Evolutionary conservation across 2,888 invertebrate species (phyloP).

Genomic region (Euproctis similis): DNA sequence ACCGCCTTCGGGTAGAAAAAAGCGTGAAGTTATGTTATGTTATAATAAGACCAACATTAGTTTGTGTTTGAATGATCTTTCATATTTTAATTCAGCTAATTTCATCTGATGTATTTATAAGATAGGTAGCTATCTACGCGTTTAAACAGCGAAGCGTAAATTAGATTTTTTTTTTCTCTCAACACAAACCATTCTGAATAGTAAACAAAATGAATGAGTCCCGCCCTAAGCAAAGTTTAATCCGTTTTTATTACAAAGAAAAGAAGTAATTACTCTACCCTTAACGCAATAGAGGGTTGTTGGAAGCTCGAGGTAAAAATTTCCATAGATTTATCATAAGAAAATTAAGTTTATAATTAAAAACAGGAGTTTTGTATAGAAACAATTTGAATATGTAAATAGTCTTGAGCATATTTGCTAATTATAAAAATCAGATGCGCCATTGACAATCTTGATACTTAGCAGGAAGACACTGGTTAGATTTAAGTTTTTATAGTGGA

Average conservation of each 20-base stretch:
- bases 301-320: slow-evolving; percentile 70
- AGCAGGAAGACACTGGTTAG: too few relatives aligned
- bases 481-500: too few relatives aligned
- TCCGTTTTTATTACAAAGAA: slow-evolving; percentile 76
- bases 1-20: too few relatives aligned
- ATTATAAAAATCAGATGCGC: slow-evolving; percentile 28
- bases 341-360: slow-evolving; percentile 77
- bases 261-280: slow-evolving; percentile 76
- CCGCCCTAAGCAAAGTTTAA: slow-evolving; percentile 75
- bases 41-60: too few relatives aligned
- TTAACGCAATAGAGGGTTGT: slow-evolving; percentile 70
- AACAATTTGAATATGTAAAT: slow-evolving; percentile 73
- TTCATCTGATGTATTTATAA: slow-evolving; percentile 56
- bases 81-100: slow-evolving; percentile 37
- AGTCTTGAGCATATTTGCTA: slow-evolving; percentile 51
- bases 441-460: too few relatives aligned
- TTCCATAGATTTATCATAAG: slow-evolving; percentile 77
- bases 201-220: slow-evolving; percentile 74
- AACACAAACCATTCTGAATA: slow-evolving; percentile 67
- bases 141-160: slow-evolving; percentile 55
- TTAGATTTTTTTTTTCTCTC: slow-evolving; percentile 69
- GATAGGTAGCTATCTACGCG: slow-evolving; percentile 50
- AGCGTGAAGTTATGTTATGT: too few relatives aligned
- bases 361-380: slow-evolving; percentile 74
- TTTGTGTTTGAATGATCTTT: too few relatives aligned